Conservation (phyloP, 2,797 vertebrate genomes). For the Pyrocephalus nanus region DNA sequence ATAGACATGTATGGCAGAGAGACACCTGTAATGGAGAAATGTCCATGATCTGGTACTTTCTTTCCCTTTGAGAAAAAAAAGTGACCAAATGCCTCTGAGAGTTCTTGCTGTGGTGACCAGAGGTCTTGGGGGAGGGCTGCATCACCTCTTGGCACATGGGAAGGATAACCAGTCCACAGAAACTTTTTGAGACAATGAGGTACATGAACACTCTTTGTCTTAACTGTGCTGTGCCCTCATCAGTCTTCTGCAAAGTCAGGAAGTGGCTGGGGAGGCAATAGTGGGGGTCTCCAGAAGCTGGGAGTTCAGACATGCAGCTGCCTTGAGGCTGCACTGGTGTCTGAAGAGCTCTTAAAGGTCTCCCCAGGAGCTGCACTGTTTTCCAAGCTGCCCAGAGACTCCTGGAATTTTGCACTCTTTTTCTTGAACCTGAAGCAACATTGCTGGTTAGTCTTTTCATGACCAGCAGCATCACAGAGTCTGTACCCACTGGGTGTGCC, state of each 20-base stretch:
- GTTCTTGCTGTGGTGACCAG: background rate
- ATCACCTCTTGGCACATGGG: background rate
- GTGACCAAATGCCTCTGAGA: background rate
- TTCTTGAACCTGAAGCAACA: background rate
- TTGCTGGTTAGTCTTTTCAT: background rate
- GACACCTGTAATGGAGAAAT: background rate
- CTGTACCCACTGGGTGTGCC: accelerated
- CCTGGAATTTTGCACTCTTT: background rate
- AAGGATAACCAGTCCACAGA: background rate
- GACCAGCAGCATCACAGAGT: accelerated
- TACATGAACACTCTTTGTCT: accelerated
- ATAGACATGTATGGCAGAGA: background rate
- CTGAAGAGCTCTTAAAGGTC: background rate
- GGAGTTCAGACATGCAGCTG: background rate
- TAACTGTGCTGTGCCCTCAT: background rate
- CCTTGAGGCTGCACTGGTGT: background rate
- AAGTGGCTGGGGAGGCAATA: background rate
- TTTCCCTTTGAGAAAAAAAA: background rate
- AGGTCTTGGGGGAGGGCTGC: background rate
- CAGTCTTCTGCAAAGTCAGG: background rate
- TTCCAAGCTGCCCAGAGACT: background rate
- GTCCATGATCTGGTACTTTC: background rate
- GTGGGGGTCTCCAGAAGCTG: background rate
- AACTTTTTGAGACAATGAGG: background rate
- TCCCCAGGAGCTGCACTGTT: background rate